Conservation (phyloP, 2,113 vertebrate genomes). For the Lophura nycthemera region DNA sequence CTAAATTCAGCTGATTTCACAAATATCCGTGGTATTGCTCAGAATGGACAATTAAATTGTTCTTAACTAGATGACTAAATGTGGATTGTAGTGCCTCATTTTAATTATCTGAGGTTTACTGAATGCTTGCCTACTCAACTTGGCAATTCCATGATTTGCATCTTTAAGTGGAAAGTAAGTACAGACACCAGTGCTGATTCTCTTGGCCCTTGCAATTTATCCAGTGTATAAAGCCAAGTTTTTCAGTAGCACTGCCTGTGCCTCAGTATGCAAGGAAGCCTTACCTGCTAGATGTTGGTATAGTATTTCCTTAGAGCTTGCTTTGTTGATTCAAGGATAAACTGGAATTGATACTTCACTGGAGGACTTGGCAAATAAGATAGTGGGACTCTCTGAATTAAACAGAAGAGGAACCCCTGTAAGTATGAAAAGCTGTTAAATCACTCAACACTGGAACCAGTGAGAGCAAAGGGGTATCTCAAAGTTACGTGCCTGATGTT, state of each 20-base stretch:
- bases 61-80: not conserved
- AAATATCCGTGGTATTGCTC: not conserved
- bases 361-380: not conserved
- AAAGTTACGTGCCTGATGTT: not conserved
- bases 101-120: not conserved
- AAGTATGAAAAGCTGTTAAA: not conserved
- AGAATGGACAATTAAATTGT: not conserved
- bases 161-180: not conserved
- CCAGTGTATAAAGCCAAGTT: not conserved
- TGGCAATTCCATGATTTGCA: not conserved
- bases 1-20: not conserved
- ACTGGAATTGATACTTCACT: not conserved
- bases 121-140: not conserved
- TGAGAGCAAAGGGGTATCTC: not conserved
- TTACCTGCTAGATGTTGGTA: not conserved
- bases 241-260: not conserved
- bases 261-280: not conserved
- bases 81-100: not conserved
- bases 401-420: not conserved
- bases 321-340: not conserved
- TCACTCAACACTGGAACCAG: not conserved
- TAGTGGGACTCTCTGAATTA: not conserved
- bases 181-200: not conserved
- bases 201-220: not conserved
- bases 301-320: not conserved